Evolutionary conservation across 2,797 vertebrate genomes (phyloP), one percentile per base, ranked within the genome.

Genomic region (Cirrhinus molitorella): DNA sequence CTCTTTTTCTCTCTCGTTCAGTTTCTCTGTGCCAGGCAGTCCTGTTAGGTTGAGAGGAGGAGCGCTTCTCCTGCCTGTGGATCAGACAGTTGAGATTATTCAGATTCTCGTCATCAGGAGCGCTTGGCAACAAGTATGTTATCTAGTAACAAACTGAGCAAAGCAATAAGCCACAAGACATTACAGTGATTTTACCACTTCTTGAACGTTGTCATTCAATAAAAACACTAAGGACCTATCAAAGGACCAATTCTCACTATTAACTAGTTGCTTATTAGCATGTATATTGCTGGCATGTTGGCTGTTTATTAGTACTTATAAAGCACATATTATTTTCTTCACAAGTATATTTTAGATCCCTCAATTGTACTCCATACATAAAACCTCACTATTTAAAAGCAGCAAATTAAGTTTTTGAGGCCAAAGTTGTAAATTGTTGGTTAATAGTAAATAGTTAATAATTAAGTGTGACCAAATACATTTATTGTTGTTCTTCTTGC

Each of bases 1-100:
- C 98, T 99, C 98, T 92, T 98, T 99, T 92, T 99, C 98, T 79
- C 96, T 95, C 87, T 99, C 97, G 4, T 99, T 97, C 57, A 99
- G 96, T 70, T 99, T 99, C 93, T 99, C 98, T 0, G 98, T 99
- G 76, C 98, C 98, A 1, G 98, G 98, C 70, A 99, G 96, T 77
- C 98, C 98, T 0, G 98, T 99, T 88, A 99, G 95, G 94, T 99
- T 99, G 90, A 99, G 93, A 0, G 98, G 98, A 0, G 98, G 98
- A 25, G 98, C 98, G 0, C 97, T 99, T 72, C 98, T 94, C 89
- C 98, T 94, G 55, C 98, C 98, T 95, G 94, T 28, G 25, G 88
- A 95, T 93, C 45, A 67, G 90, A 65, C 88, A n/a, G 67, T 71
- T 81, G 84, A 79, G 31, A 37, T 13, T 1, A 34, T 73, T 73